phyloP scores from a whole-genome alignment of 2,888 invertebrate genomes.

The Acheta domesticus region DNA sequence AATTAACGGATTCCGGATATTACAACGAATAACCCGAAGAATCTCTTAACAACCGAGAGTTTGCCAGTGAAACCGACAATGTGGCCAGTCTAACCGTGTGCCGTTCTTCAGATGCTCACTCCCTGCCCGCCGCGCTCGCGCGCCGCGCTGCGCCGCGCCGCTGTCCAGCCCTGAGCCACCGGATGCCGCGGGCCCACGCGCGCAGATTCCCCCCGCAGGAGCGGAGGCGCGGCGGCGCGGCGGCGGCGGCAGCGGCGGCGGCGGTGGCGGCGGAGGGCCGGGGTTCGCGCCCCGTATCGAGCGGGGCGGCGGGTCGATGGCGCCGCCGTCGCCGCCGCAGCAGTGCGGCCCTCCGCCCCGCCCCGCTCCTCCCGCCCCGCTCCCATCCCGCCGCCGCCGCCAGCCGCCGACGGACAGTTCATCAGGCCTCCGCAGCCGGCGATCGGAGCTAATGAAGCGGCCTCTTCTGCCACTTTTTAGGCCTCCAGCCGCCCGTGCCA shows the following conservation, averaged over 20 bases:
- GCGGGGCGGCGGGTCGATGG: neutral
- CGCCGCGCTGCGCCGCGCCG: neutral
- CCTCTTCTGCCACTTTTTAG: neutral
- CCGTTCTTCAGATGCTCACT: neutral
- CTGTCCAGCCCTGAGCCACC: neutral
- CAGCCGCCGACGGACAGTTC: neutral
- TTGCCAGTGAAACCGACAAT: too few species aligned
- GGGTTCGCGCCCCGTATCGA: slow-evolving; percentile 18
- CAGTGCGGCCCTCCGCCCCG: neutral
- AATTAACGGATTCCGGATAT: too few species aligned
- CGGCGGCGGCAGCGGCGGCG: neutral
- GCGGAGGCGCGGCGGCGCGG: neutral
- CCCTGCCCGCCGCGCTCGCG: neutral
- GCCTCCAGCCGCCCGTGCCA: neutral
- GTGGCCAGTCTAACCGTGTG: neutral
- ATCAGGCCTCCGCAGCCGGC: neutral
- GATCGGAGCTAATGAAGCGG: neutral
- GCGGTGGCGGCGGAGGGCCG: neutral
- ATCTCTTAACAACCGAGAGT: too few species aligned
- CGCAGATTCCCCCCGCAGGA: neutral
- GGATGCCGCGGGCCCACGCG: slow-evolving; percentile 3
- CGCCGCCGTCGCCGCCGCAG: neutral
- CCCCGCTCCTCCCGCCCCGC: neutral
- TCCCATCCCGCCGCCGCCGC: neutral
- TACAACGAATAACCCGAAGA: too few species aligned